Conservation (phyloP, 2,113 vertebrate genomes). For the Gambusia holbrooki region DNA sequence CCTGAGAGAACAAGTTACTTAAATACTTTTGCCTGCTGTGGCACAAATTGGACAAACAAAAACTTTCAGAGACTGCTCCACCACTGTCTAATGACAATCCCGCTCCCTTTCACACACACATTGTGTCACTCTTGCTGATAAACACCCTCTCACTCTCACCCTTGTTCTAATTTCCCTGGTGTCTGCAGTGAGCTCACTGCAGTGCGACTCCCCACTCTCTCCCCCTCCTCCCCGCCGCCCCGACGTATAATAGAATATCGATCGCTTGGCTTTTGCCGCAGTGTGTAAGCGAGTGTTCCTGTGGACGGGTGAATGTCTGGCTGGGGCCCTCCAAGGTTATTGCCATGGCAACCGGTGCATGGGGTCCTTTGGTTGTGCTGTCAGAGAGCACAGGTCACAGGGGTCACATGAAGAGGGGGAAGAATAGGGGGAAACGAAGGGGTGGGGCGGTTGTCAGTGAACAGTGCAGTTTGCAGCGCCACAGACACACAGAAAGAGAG, state of each 20-base stretch:
- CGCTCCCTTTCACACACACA: conserved; percentile 42
- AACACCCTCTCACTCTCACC: conserved; percentile 62
- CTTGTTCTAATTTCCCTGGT: conserved; percentile 73
- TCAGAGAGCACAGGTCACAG: conserved; percentile 70
- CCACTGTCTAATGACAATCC: conserved; percentile 51
- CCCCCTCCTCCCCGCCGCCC: conserved; percentile 48
- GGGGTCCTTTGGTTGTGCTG: conserved; percentile 65
- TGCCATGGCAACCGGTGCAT: conserved; percentile 77
- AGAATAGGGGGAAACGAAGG: conserved; percentile 32
- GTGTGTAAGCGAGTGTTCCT: conserved; percentile 70
- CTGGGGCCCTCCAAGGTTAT: conserved; percentile 81
- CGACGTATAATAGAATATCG: conserved; percentile 84
- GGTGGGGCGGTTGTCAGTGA: conserved; percentile 37
- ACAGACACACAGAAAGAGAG: conserved; percentile 5
- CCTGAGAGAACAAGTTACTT: not conserved
- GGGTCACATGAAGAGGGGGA: conserved; percentile 63
- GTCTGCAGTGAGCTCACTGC: conserved; percentile 76
- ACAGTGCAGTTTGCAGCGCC: conserved; percentile 39
- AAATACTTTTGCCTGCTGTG: conserved; percentile 27
- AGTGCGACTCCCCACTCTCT: conserved; percentile 61
- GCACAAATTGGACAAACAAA: conserved; percentile 19
- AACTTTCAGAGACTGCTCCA: conserved; percentile 37
- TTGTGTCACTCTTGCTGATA: conserved; percentile 62
- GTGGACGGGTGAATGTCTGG: conserved; percentile 47
- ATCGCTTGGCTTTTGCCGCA: conserved; percentile 78